Percentiles rank a stretch among this genome's conserved stretches.
Evolutionary conservation across 37 sponge, comb jelly and placozoan genomes (phyloP).

Genomic region (Theonella swinhoei): DNA sequence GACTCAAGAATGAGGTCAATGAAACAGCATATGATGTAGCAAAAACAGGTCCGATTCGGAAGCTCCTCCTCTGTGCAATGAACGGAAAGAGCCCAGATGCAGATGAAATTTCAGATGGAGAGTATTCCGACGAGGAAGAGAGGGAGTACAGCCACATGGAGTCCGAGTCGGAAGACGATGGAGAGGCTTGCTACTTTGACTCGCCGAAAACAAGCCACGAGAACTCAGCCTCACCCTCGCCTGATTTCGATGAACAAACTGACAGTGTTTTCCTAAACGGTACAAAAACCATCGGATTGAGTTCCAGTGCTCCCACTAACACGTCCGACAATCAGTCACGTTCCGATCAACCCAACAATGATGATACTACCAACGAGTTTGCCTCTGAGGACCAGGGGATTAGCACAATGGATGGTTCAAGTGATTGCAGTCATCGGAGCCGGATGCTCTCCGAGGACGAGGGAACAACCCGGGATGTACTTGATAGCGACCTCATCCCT

Average conservation of each 20-base stretch:
- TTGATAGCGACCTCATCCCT: constrained; percentile 70
- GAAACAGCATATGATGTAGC: constrained; percentile 79
- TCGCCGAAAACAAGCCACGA: constrained; percentile 19
- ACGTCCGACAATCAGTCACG: background rate
- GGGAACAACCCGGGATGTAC: constrained; percentile 17
- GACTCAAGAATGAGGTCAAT: constrained; percentile 52
- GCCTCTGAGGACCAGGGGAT: constrained; percentile 78
- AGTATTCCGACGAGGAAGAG: constrained; percentile 64
- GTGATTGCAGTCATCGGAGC: constrained; percentile 56
- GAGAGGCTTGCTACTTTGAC: constrained; percentile 13
- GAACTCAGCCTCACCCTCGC: constrained; percentile 23
- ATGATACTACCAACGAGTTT: constrained; percentile 5
- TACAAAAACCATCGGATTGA: background rate
- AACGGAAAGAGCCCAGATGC: constrained; percentile 60
- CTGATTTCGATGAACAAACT: constrained; percentile 13
- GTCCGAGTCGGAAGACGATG: constrained; percentile 71
- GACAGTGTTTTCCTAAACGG: constrained; percentile 51
- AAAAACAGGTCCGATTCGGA: constrained; percentile 50
- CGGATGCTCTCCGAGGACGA: constrained; percentile 38
- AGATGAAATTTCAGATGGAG: constrained; percentile 61
- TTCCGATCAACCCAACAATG: background rate
- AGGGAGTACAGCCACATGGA: constrained; percentile 71
- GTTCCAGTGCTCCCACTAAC: background rate
- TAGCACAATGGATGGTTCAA: constrained; percentile 86
- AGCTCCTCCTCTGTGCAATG: constrained; percentile 70